Evolutionary conservation across 2,113 vertebrate species (phyloP).

Genomic region (Bambusicola thoracicus): DNA sequence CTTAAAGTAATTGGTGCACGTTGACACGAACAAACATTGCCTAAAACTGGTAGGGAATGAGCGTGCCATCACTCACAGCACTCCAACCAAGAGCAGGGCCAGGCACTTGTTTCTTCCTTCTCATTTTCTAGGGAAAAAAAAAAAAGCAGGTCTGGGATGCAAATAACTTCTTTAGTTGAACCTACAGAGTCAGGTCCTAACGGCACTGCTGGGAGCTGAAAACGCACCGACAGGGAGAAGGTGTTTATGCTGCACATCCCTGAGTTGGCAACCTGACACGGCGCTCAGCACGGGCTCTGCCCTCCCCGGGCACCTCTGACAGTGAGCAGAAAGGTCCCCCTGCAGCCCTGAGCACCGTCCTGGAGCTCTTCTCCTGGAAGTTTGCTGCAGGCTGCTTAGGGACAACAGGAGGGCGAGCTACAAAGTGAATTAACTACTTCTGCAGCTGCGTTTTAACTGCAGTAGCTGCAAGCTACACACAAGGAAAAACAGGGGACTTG

Average conservation of each 20-base stretch:
- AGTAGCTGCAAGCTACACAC: not conserved
- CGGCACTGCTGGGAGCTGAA: not conserved
- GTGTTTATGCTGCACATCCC: not conserved
- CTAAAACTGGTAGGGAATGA: constrained; percentile 16
- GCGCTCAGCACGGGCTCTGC: not conserved
- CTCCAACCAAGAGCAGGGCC: constrained; percentile 13
- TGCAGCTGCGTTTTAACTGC: constrained; percentile 10
- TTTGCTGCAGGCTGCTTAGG: not conserved
- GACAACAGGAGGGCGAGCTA: not conserved
- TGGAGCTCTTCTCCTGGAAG: not conserved
- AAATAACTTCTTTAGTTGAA: not conserved
- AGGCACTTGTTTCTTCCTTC: constrained; percentile 36
- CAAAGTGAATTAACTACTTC: not conserved
- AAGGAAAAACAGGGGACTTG: not conserved
- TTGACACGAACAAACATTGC: not conserved
- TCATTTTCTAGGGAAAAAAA: not conserved
- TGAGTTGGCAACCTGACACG: constrained; percentile 21
- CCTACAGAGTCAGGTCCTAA: not conserved
- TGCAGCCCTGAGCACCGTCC: not conserved
- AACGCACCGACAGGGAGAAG: not conserved
- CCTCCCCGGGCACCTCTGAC: not conserved
- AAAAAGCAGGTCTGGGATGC: not conserved
- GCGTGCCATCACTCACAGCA: not conserved
- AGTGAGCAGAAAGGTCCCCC: not conserved
- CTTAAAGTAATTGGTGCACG: not conserved